Evolutionary conservation across 2,888 invertebrate species (phyloP).

Genomic region (Epinotia nisella): DNA sequence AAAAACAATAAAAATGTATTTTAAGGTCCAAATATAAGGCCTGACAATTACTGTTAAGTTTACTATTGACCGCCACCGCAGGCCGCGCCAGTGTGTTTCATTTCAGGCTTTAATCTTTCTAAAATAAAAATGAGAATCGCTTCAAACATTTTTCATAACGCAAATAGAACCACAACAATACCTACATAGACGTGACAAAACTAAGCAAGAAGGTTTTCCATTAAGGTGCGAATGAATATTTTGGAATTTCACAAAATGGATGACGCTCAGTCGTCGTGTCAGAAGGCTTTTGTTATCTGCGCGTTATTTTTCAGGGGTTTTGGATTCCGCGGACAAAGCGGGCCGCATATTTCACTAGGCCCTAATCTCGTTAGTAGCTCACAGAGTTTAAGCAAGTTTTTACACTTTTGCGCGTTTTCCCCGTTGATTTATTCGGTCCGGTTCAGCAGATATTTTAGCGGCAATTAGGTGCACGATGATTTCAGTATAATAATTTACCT

Average conservation of each 20-base stretch:
- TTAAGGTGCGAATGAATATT: constrained; percentile 65
- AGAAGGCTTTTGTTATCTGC: constrained; percentile 78
- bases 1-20: background rate
- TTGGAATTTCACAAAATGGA: constrained; percentile 63
- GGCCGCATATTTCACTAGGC: constrained; percentile 75
- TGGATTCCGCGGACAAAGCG: constrained; percentile 76
- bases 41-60: background rate
- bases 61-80: too few relatives aligned
- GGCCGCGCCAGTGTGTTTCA: too few relatives aligned
- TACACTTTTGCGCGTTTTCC: constrained; percentile 63
- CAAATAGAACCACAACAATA: constrained; percentile 28
- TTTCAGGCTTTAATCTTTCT: background rate
- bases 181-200: constrained; percentile 47
- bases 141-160: constrained; percentile 27
- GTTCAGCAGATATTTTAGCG: constrained; percentile 47
- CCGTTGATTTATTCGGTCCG: constrained; percentile 58
- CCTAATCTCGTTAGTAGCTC: constrained; percentile 77
- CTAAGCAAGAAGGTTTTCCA: constrained; percentile 55
- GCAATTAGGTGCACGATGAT: constrained; percentile 47
- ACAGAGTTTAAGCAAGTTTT: constrained; percentile 68
- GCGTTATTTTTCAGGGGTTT: constrained; percentile 76
- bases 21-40: background rate
- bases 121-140: background rate
- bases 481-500: constrained; percentile 2
- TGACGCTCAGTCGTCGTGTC: constrained; percentile 63